Evolutionary conservation across 2,113 vertebrate species (phyloP).

Genomic region (Colinus virginianus): DNA sequence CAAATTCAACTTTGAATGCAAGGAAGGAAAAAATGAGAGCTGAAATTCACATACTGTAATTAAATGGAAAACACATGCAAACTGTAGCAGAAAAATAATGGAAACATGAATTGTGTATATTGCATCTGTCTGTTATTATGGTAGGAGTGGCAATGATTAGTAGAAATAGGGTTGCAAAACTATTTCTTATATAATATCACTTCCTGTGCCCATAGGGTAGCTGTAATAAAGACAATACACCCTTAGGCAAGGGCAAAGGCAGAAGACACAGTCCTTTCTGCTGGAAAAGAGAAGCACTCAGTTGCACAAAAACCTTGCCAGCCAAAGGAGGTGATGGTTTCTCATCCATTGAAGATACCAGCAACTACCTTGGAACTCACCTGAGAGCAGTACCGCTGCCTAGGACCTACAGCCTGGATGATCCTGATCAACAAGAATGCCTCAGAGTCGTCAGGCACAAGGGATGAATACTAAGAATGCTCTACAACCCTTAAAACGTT

Average conservation of each 20-base stretch:
- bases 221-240: constrained; percentile 23
- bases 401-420: neutral
- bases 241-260: constrained; percentile 36
- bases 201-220: constrained; percentile 39
- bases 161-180: constrained; percentile 54
- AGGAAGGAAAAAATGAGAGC: constrained; percentile 44
- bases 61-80: constrained; percentile 71
- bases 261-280: constrained; percentile 19
- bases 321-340: constrained; percentile 14
- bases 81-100: constrained; percentile 56
- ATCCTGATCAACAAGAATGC: neutral
- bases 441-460: neutral
- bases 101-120: constrained; percentile 45
- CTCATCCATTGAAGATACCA: constrained; percentile 26
- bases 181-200: constrained; percentile 57
- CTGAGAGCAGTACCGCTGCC: neutral
- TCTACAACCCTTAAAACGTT: neutral
- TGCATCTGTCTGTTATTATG: constrained; percentile 63
- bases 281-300: neutral
- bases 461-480: neutral
- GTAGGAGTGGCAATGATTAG: constrained; percentile 68
- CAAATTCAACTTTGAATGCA: constrained; percentile 32
- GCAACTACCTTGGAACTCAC: neutral
- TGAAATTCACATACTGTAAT: constrained; percentile 47
- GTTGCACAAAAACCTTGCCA: neutral